Conservation (phyloP, 2,888 invertebrate genomes). For the Crossocerus cetratus region DNA sequence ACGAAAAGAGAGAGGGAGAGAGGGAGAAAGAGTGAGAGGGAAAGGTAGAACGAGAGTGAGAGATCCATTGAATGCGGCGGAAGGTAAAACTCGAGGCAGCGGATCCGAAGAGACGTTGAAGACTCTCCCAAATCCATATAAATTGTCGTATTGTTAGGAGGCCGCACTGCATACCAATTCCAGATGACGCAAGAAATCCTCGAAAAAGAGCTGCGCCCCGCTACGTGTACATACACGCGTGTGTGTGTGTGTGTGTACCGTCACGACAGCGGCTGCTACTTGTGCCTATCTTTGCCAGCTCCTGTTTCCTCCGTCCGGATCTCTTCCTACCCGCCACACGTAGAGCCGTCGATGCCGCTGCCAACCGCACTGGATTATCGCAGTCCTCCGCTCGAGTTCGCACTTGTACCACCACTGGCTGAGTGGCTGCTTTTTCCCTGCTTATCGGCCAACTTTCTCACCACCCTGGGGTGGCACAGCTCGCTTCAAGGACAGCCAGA, state of each 20-base stretch:
- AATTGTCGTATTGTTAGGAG: constrained; percentile 73
- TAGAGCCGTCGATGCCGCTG: constrained; percentile 25
- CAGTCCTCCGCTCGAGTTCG: constrained; percentile 14
- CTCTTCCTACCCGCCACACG: too few relatives aligned
- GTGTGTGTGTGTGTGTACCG: constrained; percentile 21
- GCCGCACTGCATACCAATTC: constrained; percentile 70
- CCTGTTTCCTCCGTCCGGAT: too few relatives aligned
- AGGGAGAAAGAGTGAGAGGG: constrained; percentile 38
- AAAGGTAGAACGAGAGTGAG: constrained; percentile 13
- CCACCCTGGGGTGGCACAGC: not conserved
- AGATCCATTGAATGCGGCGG: constrained; percentile 71
- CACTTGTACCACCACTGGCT: not conserved
- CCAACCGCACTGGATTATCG: constrained; percentile 41
- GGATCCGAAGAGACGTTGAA: constrained; percentile 70
- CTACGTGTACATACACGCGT: too few relatives aligned
- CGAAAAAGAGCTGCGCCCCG: constrained; percentile 54
- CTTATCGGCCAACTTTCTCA: not conserved
- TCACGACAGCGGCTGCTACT: not conserved
- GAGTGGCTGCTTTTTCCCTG: not conserved
- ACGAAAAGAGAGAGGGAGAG: constrained; percentile 17
- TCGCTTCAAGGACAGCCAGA: too few relatives aligned
- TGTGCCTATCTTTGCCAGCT: not conserved
- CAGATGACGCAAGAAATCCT: constrained; percentile 64
- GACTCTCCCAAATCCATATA: constrained; percentile 74
- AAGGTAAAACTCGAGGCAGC: constrained; percentile 72